Conservation (phyloP, 2,888 invertebrate species). For the Blastobasis lacticolella region DNA sequence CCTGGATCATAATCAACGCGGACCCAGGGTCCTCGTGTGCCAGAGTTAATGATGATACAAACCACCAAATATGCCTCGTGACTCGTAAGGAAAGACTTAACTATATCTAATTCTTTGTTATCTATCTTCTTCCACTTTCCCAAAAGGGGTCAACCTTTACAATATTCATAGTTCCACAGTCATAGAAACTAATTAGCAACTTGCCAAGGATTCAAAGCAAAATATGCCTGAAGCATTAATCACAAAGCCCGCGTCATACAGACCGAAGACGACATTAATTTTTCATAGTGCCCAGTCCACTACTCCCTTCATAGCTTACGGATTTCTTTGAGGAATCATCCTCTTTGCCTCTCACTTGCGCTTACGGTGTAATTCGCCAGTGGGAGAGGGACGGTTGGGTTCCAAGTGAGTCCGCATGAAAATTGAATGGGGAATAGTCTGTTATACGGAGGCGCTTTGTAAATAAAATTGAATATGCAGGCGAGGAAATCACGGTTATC, state of each 20-base stretch:
- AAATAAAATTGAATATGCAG: slow-evolving; percentile 69
- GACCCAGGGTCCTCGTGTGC: too few species aligned
- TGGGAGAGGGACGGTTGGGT: slow-evolving; percentile 16
- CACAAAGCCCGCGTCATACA: slow-evolving; percentile 22
- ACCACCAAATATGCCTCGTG: too few species aligned
- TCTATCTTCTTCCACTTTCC: too few species aligned
- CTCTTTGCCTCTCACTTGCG: slow-evolving; percentile 22
- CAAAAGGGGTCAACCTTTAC: too few species aligned
- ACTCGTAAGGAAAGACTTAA: too few species aligned
- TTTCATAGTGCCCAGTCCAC: slow-evolving; percentile 41
- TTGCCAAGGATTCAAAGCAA: too few species aligned
- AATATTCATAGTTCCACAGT: too few species aligned
- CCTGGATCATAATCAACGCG: too few species aligned
- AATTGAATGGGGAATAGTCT: slow-evolving; percentile 46
- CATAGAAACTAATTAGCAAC: too few species aligned
- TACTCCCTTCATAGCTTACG: slow-evolving; percentile 26
- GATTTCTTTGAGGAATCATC: slow-evolving; percentile 40
- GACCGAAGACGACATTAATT: slow-evolving; percentile 30
- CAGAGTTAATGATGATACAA: too few species aligned
- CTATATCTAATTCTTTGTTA: too few species aligned
- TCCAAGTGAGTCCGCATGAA: slow-evolving; percentile 29
- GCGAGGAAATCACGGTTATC: slow-evolving; percentile 59
- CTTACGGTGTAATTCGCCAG: slow-evolving; percentile 1
- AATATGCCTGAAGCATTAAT: too few species aligned
- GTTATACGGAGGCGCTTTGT: slow-evolving; percentile 51